Evolutionary conservation across 2,888 invertebrate genomes (phyloP), one percentile per base, ranked within the genome.

Genomic region (Calliphora vomitoria): DNA sequence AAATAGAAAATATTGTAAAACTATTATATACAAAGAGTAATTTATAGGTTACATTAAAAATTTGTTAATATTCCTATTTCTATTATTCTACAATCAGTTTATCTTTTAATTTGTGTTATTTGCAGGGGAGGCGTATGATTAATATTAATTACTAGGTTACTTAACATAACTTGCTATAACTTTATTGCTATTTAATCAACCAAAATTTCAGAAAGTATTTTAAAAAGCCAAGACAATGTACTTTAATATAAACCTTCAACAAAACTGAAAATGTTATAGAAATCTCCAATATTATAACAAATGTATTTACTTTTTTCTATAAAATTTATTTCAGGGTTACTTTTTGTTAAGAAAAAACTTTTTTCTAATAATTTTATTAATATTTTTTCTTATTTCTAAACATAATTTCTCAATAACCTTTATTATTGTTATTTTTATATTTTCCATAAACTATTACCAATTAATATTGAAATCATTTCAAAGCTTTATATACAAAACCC

Each of bases 381-480:
- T 15, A 35, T 6, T 2, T 50, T 4, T 25, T 18, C 10, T 15
- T 50, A n/a, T 66, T 62, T 35, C 31, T 4, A 11, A 44, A 62
- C 18, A 75, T 47, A 31, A 62, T 13, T 79, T 69, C 68, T 68
- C 58, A 68, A 79, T 68, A 68, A 68, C 68, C 44, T 69, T 35
- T 71, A 4, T 47, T 50, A 4, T 25, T 35, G 0, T 11, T 25
- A 1, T 35, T 62, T 31, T 55, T 58, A 20, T 20, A 18, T 55
- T 20, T 6, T 18, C 20, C 18, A 31, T 35, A 68, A 41, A 64
- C 60, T 82, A 74, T 66, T 66, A 58, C 13, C 75, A 69, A 83
- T 83, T 53, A 83, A 53, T 76, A 41, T 47, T 62, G 62, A 83
- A 76, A 76, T 25, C 38, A 60, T n/a, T 38, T 60, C 44, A 53